These are phyloP conservation scores for Diplodus puntazzo DNA, from an alignment of 2,797 vertebrate species.

Conservation along the genomic window DNA sequence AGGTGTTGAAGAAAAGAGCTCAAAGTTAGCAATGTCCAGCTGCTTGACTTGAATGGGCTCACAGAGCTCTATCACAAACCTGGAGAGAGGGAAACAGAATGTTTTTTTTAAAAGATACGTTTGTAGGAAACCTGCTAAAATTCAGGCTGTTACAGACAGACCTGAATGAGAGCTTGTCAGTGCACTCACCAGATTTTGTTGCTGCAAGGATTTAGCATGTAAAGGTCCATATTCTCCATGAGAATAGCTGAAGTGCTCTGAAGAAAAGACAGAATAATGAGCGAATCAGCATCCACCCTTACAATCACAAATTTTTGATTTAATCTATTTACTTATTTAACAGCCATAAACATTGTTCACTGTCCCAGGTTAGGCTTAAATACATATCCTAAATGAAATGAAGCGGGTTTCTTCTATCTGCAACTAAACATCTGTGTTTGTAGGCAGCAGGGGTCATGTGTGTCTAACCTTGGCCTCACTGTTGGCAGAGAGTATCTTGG, in stretches of 20 bases:
- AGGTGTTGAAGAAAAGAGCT: slow-evolving; percentile 98
- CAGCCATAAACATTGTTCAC: neutral
- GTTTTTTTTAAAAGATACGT: neutral
- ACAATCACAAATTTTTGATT: neutral
- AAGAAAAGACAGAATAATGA: neutral
- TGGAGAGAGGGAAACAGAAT: slow-evolving; percentile 24
- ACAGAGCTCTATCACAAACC: slow-evolving; percentile 95
- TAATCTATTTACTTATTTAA: neutral
- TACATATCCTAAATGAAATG: neutral
- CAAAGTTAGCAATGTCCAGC: slow-evolving; percentile 98
- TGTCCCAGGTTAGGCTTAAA: neutral
- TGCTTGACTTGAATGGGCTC: slow-evolving; percentile 99
- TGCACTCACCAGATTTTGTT: slow-evolving; percentile 96
- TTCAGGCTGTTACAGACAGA: neutral
- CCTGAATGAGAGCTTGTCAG: fast-evolving
- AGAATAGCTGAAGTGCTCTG: slow-evolving; percentile 98
- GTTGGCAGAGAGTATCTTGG: slow-evolving; percentile 98
- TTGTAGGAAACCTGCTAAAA: neutral
- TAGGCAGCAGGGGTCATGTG: neutral
- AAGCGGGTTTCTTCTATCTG: neutral
- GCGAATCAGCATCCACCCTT: neutral
- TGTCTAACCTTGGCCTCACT: slow-evolving; percentile 94
- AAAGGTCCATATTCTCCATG: slow-evolving; percentile 99
- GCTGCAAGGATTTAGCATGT: slow-evolving; percentile 99
- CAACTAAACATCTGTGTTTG: slow-evolving; percentile 10